Evolutionary conservation across 37 sponge, comb jelly and placozoan species (phyloP).

Genomic region (Diacarnus erythraeanus): DNA sequence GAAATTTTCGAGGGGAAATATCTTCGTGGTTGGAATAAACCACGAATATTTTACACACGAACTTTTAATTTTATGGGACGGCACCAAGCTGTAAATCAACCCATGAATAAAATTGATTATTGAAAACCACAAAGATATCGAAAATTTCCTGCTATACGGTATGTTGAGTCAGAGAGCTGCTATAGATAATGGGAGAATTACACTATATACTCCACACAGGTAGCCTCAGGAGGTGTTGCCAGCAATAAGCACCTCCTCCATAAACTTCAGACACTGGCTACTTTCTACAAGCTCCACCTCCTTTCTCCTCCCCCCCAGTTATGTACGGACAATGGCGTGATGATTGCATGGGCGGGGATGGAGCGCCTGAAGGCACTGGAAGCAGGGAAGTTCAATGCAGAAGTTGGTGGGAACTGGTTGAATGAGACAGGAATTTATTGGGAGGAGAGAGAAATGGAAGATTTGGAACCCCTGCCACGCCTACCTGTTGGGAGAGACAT

Average conservation of each 20-base stretch:
- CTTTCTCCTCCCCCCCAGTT: constrained; percentile 61
- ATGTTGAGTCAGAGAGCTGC: no score
- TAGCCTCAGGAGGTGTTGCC: constrained; percentile 86
- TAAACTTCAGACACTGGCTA: constrained; percentile 13
- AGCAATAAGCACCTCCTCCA: constrained; percentile 45
- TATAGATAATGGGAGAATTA: no score
- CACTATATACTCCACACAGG: no score
- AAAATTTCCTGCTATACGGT: no score
- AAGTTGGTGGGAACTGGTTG: background rate
- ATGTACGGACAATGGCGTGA: constrained; percentile 90
- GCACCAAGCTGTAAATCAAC: no score
- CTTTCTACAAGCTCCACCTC: constrained; percentile 16
- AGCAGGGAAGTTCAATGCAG: background rate
- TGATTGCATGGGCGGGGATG: constrained; percentile 87
- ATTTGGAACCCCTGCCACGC: constrained; percentile 24
- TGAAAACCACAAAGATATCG: no score
- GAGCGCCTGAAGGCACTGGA: constrained; percentile 33
- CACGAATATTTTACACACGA: no score
- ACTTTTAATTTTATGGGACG: no score
- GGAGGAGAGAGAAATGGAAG: background rate
- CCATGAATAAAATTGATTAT: no score
- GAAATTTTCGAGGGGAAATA: no score
- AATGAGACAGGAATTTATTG: background rate
- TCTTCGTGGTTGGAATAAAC: background rate
- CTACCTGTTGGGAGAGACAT: constrained; percentile 64